Percentiles rank a stretch among this genome's conserved stretches.
Conservation (phyloP, 2,113 vertebrate genomes). For the Oceanites oceanicus region DNA sequence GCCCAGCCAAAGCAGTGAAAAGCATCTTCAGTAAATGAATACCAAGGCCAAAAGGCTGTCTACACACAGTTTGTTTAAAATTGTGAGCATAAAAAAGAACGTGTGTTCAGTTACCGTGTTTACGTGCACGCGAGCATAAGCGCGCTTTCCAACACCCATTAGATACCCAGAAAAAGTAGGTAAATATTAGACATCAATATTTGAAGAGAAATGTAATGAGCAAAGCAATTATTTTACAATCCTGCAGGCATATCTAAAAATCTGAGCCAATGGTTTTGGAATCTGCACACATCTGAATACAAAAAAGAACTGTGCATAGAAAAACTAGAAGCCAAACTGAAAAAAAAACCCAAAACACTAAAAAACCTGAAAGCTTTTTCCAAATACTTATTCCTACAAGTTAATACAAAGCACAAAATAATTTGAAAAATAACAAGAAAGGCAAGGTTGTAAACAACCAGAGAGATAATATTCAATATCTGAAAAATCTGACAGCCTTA, state of each 20-base stretch:
- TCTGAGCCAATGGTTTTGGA: neutral
- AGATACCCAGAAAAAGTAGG: neutral
- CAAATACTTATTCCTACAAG: neutral
- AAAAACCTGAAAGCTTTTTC: neutral
- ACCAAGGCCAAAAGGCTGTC: neutral
- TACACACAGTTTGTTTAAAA: neutral
- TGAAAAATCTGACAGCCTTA: neutral
- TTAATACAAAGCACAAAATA: neutral
- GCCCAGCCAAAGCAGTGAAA: neutral
- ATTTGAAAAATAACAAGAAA: neutral
- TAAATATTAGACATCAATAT: neutral
- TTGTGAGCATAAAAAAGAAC: neutral
- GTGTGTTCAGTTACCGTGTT: neutral
- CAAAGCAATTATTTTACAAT: neutral
- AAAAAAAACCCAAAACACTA: neutral
- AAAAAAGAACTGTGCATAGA: neutral
- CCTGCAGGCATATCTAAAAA: neutral
- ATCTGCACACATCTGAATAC: neutral
- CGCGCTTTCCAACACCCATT: neutral
- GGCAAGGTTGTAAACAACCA: neutral
- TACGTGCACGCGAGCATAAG: neutral
- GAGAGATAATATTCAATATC: neutral
- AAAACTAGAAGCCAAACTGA: neutral
- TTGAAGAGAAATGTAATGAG: neutral
- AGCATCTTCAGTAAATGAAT: neutral